A percentile compares a stretch with the other conserved stretches of the same genome.
Conservation (phyloP, 1,140 invertebrate genomes). For the Belonocnema kinseyi region DNA sequence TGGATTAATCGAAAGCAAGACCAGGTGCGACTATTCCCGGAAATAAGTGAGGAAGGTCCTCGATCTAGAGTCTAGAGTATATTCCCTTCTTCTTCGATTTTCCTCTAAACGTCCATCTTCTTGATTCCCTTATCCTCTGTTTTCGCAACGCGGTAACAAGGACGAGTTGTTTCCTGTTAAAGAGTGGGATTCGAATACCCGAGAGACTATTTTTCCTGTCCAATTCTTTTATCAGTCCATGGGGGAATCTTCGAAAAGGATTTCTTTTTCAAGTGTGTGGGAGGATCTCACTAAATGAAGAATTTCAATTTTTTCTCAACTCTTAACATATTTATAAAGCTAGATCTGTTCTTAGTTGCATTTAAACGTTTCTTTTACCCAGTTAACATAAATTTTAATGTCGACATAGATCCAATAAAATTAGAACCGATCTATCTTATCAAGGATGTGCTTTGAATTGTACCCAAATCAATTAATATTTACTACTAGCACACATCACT, state of each 20-base stretch:
- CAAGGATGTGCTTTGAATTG: too few relatives aligned
- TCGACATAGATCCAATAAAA: too few relatives aligned
- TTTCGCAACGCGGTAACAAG: conserved; percentile 19
- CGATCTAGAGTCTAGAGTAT: background rate
- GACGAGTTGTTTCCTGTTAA: conserved; percentile 26
- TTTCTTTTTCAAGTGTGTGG: background rate
- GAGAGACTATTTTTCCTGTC: conserved; percentile 26
- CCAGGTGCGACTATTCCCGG: too few relatives aligned
- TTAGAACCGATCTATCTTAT: too few relatives aligned
- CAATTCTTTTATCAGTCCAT: conserved; percentile 8
- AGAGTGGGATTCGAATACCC: conserved; percentile 22
- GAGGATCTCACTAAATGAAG: conserved; percentile 1
- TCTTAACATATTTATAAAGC: too few relatives aligned
- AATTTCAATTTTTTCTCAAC: background rate
- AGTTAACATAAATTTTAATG: too few relatives aligned
- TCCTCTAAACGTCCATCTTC: too few relatives aligned
- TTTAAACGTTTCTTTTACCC: too few relatives aligned
- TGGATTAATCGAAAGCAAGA: too few relatives aligned
- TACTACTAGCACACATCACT: too few relatives aligned
- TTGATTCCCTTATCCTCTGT: background rate
- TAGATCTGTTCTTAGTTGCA: too few relatives aligned
- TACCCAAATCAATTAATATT: too few relatives aligned
- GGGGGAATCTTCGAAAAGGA: conserved; percentile 18
- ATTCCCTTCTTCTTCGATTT: background rate
- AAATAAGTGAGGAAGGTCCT: background rate